Percentiles rank a stretch among this genome's conserved stretches.
Evolutionary conservation across 2,888 invertebrate genomes (phyloP).

Genomic region (Aporophyla nigra): DNA sequence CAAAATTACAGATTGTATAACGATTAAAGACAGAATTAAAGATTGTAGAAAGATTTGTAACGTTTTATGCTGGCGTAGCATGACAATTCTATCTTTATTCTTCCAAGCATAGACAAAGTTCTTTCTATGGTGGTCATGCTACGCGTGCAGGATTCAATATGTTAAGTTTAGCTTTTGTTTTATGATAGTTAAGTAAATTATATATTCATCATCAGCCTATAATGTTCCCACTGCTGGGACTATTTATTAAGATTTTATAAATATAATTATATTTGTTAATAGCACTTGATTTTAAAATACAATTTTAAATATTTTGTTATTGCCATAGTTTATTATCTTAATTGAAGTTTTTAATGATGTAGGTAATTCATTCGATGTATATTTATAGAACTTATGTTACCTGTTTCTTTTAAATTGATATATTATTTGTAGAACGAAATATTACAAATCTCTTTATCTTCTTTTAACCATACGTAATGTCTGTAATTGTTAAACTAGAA

Average conservation of each 20-base stretch:
- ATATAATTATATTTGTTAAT: neutral
- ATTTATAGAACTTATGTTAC: no score
- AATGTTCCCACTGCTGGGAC: no score
- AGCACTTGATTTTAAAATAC: slow-evolving; percentile 21
- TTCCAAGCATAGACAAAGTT: no score
- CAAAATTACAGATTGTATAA: no score
- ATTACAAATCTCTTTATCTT: neutral
- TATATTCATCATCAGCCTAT: no score
- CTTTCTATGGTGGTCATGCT: no score
- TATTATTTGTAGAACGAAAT: neutral
- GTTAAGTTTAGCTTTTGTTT: slow-evolving; percentile 5
- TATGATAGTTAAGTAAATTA: slow-evolving; percentile 10
- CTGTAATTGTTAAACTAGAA: neutral
- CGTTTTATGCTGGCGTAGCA: no score
- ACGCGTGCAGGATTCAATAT: neutral
- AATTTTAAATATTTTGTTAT: neutral
- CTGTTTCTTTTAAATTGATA: neutral
- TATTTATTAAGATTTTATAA: slow-evolving; percentile 14
- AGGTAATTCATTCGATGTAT: no score
- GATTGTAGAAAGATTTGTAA: no score
- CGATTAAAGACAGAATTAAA: no score
- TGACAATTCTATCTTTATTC: no score
- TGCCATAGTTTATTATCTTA: neutral
- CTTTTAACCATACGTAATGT: neutral
- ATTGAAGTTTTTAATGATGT: neutral